Base-by-base conservation (phyloP, 2,888 invertebrate species). In the Ochropleura plecta region DNA sequence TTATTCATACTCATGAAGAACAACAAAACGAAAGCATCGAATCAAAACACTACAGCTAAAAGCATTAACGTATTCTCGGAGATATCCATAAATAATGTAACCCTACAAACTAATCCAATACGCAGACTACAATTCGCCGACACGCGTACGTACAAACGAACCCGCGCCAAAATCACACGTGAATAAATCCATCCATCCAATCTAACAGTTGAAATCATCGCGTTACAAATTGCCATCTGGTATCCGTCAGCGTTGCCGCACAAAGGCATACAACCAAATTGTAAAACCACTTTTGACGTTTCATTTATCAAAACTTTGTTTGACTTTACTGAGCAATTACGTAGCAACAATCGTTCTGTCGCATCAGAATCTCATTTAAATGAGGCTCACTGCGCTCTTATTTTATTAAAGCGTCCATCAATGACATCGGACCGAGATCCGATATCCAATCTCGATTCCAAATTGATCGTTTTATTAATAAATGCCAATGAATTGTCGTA, bases 281-380 rank as follows among this genome's bases (percentile, higher is more conserved):
- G 79, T 82, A 82, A 71, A 87, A 73, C 84, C 83, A 70, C 79
- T 78, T 83, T 88, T 89, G 89, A 88, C 87, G 78, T 88, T 90
- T 90, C 87, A 91, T 92, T 88, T 85, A 89, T 93, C 91, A 91
- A 90, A 89, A 79, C 85, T 78, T 78, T 80, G 79, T 83, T 85
- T 81, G 79, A 44, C 73, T 78, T 77, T 82, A 81, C 72, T 71
- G 65, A 66, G 57, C 79, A 80, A 86, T 83, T 80, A 84, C 70
- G 75, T 62, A 14, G 57, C 63, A 49, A 63, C 75, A 71, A 75
- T 60, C 76, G 64, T 74, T 79, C 72, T 63, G 75, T 74, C 77
- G 70, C 75, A 73, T 77, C 70, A 48, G 69, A 77, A 84, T 77
- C 66, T 71, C 59, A 75, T 81, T 75, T 60, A 53, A 78, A 76